Evolutionary conservation across 2,797 vertebrate species (phyloP).

Genomic region (Ctenochaetus hawaiiensis): DNA sequence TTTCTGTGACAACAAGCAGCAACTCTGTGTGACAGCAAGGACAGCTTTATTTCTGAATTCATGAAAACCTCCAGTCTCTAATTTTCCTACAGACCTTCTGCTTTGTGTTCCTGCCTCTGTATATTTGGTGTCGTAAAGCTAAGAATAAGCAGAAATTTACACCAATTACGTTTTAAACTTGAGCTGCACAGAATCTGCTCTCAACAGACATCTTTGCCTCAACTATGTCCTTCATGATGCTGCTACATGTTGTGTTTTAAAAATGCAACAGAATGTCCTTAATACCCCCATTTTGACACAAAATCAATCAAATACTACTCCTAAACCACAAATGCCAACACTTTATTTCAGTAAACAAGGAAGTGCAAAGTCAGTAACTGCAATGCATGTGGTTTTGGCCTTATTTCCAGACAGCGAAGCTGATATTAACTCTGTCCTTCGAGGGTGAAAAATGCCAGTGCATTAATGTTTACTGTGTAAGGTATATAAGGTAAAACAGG

Average conservation of each 20-base stretch:
- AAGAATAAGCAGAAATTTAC: not conserved
- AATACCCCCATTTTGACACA: not conserved
- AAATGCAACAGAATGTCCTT: not conserved
- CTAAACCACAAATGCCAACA: not conserved
- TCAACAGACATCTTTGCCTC: not conserved
- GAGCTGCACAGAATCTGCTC: not conserved
- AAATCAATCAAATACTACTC: not conserved
- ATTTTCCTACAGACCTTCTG: not conserved
- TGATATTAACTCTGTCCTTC: not conserved
- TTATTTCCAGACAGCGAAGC: not conserved
- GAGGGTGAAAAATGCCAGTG: slow-evolving; percentile 19
- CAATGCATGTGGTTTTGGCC: slow-evolving; percentile 4
- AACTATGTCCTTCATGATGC: not conserved
- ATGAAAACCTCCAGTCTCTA: not conserved
- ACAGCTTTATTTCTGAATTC: slow-evolving; percentile 1
- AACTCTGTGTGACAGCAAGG: not conserved
- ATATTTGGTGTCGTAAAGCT: not conserved
- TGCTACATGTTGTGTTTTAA: not conserved
- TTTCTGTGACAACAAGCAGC: slow-evolving; percentile 45
- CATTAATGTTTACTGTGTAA: slow-evolving; percentile 9
- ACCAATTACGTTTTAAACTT: not conserved
- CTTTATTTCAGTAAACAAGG: not conserved
- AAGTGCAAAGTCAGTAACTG: not conserved
- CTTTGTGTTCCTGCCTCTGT: not conserved
- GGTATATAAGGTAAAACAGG: slow-evolving; percentile 4